Base-by-base conservation (phyloP, 1,140 invertebrate species). In the Hormaphis cornu region DNA sequence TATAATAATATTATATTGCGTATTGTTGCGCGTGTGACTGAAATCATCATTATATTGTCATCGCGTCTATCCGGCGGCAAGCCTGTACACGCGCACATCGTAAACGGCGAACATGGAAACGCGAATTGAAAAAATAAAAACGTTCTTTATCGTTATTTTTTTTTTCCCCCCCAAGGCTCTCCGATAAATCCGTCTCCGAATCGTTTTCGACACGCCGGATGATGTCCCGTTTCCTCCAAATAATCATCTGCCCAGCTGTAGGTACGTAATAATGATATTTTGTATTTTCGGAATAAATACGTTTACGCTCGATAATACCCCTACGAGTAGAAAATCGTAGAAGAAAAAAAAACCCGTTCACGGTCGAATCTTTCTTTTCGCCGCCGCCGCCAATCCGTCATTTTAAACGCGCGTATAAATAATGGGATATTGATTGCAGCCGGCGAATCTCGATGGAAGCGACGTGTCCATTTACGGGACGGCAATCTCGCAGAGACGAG, bases 181-280 rank as follows among this genome's bases (percentile, higher is more conserved):
- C n/a, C n/a, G n/a, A n/a, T n/a, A n/a, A n/a, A n/a, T n/a, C 5
- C 22, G 44, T 26, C 3, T 10, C 0, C 33, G 8, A 40, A 58
- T 58, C 54, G 54, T 58, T 58, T 58, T 58, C 54, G 54, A 40
- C 24, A 37, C 54, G 54, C 54, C 54, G 54, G 54, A 40, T 40
- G n/a, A n/a, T n/a, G n/a, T n/a, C n/a, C n/a, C n/a, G n/a, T n/a
- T n/a, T n/a, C n/a, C n/a, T n/a, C n/a, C 33, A 16, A 26, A n/a
- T 37, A 40, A 58, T 58, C 54, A 58, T 58, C 54, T 58, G 54
- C 33, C 53, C n/a, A n/a, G 12, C 8, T 30, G 6, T 24, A 2
- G 6, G 28, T 48, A 14, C 6, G 48, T 14, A 52, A 52, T 52
- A 28, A 28, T n/a, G 10, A n/a, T n/a, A n/a, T n/a, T n/a, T n/a